Base-by-base conservation (phyloP, 37 sponge, comb jelly and placozoan species). In the Geodia barretti region DNA sequence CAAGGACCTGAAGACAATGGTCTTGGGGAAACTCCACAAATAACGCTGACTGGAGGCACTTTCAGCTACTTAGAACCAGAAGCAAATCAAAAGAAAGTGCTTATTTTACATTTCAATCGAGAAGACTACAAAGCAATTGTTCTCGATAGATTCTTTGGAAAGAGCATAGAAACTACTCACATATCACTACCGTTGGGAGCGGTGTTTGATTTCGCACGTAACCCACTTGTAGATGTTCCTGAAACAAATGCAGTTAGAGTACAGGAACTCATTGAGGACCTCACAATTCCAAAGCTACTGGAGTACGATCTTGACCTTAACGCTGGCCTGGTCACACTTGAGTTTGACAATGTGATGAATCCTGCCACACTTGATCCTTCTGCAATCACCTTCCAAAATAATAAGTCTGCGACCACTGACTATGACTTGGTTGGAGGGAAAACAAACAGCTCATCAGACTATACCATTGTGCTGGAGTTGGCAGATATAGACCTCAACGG, bases 341-440 rank as follows among this genome's bases (percentile, higher is more conserved):
- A 84, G 43, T 93, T 90, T 79, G 80, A 90, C 64, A 90, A 96
- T 79, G 88, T 96, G 2, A 78, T 96, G 70, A 83, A 96, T 81
- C 23, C 67, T 20, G 34, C 0, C 33, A 88, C 93, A 8, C 79
- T 96, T 1, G 65, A 68, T 33, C 70, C 89, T 7, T 54, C 83
- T n/a, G 79, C 79, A 8, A 63, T 88, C 58, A 84, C 89, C 20
- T 63, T 95, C 3, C 95, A 91, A 40, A 75, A 74, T 41, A 58
- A 70, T 65, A 71, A 32, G 3, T 29, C 7, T 2, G 76, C 75
- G 1, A 62, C 82, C 23, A 26, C 75, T 23, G 68, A 36, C 20
- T 75, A 84, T 41, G 66, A 63, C 0, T 74, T 95, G 41, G 87
- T 85, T 1, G 84, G 86, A 36, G 95, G 89, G 0, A 17, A 30